A percentile compares a stretch with the other conserved stretches of the same genome.
Evolutionary conservation across 2,888 invertebrate genomes (phyloP).

Genomic region (Caenorhabditis sp.): DNA sequence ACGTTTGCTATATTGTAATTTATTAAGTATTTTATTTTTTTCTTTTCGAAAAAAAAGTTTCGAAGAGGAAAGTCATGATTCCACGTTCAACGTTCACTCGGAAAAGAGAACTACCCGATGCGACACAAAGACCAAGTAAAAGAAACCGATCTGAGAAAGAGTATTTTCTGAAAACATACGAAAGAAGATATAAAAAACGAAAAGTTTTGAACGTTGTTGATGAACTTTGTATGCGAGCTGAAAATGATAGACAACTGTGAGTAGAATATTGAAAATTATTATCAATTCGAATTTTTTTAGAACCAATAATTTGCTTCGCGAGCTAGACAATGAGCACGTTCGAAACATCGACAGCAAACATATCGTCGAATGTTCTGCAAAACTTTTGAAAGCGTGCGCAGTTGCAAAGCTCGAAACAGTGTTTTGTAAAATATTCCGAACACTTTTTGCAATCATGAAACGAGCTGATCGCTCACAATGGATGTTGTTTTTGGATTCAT

Average conservation of each 20-base stretch:
- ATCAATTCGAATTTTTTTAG: slow-evolving; percentile 5
- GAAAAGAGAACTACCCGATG: slow-evolving; percentile 8
- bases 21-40: not conserved
- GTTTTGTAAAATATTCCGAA: not conserved
- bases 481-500: not conserved
- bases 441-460: slow-evolving; percentile 1
- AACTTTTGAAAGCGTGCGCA: slow-evolving; percentile 18
- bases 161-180: not conserved
- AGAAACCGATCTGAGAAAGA: slow-evolving; percentile 2
- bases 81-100: not conserved
- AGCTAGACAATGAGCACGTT: slow-evolving; percentile 26
- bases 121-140: slow-evolving; percentile 7
- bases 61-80: not conserved
- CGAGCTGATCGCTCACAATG: not conserved
- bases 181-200: slow-evolving; percentile 13
- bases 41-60: not conserved
- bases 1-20: slow-evolving; percentile 2
- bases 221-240: slow-evolving; percentile 17
- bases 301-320: slow-evolving; percentile 22
- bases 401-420: slow-evolving; percentile 7
- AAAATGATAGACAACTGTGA: slow-evolving; percentile 34
- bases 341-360: slow-evolving; percentile 9
- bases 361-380: slow-evolving; percentile 8
- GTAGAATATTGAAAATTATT: slow-evolving; percentile 2
- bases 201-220: slow-evolving; percentile 15